Conservation (phyloP, 1,140 invertebrate species). For the Drosophila sucinea region DNA sequence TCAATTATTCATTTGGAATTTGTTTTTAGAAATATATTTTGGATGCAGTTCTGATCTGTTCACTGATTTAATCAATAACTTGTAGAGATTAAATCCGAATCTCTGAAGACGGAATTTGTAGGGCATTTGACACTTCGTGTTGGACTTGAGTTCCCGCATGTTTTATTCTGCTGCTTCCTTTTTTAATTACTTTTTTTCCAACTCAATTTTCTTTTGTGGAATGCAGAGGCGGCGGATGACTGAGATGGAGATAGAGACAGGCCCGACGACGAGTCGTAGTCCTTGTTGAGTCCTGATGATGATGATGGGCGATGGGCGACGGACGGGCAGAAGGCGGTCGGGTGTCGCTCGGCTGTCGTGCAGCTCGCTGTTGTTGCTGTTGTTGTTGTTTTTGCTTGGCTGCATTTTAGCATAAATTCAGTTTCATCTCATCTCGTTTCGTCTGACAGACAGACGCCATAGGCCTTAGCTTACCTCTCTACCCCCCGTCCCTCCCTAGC, state of each 20-base stretch:
- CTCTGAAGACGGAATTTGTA: not conserved
- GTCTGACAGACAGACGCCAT: conserved; percentile 56
- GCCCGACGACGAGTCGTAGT: conserved; percentile 3
- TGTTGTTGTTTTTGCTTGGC: conserved; percentile 72
- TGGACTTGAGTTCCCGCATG: not conserved
- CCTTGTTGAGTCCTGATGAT: conserved; percentile 12
- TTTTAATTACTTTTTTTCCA: conserved; percentile 79
- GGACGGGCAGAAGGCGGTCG: not conserved
- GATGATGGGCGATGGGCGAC: conserved; percentile 5
- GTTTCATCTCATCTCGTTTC: conserved; percentile 68
- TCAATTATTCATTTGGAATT: too few relatives aligned
- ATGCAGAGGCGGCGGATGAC: conserved; percentile 1
- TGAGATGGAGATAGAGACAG: conserved; percentile 29
- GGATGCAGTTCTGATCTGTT: too few relatives aligned
- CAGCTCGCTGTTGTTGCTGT: conserved; percentile 29
- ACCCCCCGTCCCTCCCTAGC: not conserved
- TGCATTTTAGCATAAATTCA: conserved; percentile 80
- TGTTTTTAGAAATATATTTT: too few relatives aligned
- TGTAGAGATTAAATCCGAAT: not conserved
- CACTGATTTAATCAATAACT: too few relatives aligned
- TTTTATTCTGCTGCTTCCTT: conserved; percentile 14
- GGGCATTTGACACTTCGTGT: not conserved
- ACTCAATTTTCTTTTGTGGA: conserved; percentile 22
- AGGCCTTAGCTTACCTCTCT: conserved; percentile 33
- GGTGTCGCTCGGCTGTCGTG: conserved; percentile 28